Conservation (phyloP, 1,140 invertebrate species). For the Chlorops oryzae region DNA sequence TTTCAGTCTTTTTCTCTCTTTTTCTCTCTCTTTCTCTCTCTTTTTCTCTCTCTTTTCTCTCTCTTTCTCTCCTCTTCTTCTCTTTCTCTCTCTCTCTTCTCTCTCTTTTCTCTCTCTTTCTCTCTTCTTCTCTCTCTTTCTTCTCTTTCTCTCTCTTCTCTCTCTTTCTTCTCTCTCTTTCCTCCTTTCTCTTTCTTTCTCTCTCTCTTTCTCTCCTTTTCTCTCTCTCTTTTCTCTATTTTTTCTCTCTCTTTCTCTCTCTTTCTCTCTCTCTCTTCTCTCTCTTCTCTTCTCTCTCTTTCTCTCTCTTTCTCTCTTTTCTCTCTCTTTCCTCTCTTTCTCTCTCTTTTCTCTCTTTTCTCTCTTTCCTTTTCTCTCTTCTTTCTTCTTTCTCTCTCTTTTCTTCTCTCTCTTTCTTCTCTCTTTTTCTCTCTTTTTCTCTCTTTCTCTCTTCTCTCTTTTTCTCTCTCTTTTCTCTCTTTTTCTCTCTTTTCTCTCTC, state of each 20-base stretch:
- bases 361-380: not conserved
- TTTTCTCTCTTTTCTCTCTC: not conserved
- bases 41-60: not conserved
- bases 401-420: no score
- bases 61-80: not conserved
- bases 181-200: not conserved
- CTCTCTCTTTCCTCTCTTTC: not conserved
- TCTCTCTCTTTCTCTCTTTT: not conserved
- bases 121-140: not conserved
- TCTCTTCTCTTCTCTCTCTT: not conserved
- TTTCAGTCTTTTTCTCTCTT: not conserved
- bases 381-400: not conserved
- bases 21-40: not conserved
- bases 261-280: not conserved
- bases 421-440: no score
- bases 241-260: not conserved
- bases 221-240: not conserved
- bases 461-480: not conserved
- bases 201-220: not conserved
- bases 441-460: no score
- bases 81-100: not conserved
- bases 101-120: not conserved
- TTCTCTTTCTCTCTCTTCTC: not conserved
- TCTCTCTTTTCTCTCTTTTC: not conserved
- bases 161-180: not conserved